Base-by-base conservation (phyloP, 2,888 invertebrate genomes). In the Crepidodera aurea region DNA sequence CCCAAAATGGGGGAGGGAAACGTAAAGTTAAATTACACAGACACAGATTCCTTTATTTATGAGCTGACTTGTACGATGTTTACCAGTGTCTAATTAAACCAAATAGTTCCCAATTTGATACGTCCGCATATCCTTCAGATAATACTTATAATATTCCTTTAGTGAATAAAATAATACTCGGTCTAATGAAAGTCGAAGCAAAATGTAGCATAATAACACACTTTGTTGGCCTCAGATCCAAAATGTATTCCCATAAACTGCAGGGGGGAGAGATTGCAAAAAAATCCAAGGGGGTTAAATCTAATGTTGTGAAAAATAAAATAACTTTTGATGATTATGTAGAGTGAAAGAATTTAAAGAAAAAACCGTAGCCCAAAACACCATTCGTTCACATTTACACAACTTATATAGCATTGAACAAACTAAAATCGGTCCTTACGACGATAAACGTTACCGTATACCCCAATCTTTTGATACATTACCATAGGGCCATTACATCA, bases 141-240 rank as follows among this genome's bases (percentile, higher is more conserved):
- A 29, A 29, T 8, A 5, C 10, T 2, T 29, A 29, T 29, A 8
- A 8, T 8, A 29, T 29, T 3, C 10, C 6, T 29, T 2, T 5
- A 12, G 34, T 34, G 1, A 63, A 71, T 44, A 61, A 59, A 32
- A 59, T 42, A 32, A 65, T 74, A 1, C 15, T 72, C 1, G 75
- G 77, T 5, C 48, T 74, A 25, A 71, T 77, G 67, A 76, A 77
- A 63, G 75, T 76, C 66, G 75, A 78, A 55, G 68, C 66, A 29
- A 67, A 69, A 13, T 73, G 75, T 1, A 58, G 59, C 58, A 69
- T 73, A 10, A 72, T 75, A 59, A 69, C 64, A 2, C 72, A 75
- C 62, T 76, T 75, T 56, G 62, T 74, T 1, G 75, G 73, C 3
- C 51, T 75, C 7, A 51, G 71, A 16, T 54, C 71, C 10, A 74